Percentiles rank a stretch among this genome's conserved stretches.
phyloP scores from a whole-genome alignment of 2,113 vertebrate genomes.

The Anser cygnoides region DNA sequence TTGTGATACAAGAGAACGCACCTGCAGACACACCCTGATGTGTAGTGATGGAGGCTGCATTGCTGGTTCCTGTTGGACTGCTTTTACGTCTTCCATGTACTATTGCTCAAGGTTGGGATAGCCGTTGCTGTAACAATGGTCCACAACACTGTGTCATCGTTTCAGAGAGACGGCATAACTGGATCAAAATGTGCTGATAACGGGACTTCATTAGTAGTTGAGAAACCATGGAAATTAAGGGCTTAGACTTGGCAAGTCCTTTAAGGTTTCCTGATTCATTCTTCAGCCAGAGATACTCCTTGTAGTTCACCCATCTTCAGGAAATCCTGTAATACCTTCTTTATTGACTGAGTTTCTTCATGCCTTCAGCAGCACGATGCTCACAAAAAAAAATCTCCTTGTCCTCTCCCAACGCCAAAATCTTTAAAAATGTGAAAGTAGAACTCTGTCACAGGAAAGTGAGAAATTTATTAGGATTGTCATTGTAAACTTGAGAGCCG shows the following conservation, averaged over 20 bases:
- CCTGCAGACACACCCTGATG: neutral
- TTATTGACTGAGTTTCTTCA: neutral
- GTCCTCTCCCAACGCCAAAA: neutral
- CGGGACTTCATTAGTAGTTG: neutral
- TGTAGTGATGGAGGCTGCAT: neutral
- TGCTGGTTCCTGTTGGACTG: neutral
- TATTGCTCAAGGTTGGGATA: neutral
- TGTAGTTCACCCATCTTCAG: neutral
- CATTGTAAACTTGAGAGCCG: neutral
- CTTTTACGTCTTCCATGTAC: neutral
- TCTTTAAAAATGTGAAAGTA: neutral
- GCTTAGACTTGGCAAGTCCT: neutral
- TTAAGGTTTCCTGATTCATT: neutral
- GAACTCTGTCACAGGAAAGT: neutral
- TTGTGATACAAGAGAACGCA: neutral
- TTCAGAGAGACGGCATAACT: neutral
- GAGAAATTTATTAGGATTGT: neutral
- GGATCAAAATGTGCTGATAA: neutral
- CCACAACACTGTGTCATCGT: neutral
- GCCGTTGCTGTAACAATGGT: neutral
- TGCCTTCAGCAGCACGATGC: neutral
- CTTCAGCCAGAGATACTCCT: neutral
- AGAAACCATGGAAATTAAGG: neutral
- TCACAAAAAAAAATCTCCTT: neutral
- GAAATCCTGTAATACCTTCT: neutral